phyloP scores from a whole-genome alignment of 2,888 invertebrate species.

The Ceraclea dissimilis region DNA sequence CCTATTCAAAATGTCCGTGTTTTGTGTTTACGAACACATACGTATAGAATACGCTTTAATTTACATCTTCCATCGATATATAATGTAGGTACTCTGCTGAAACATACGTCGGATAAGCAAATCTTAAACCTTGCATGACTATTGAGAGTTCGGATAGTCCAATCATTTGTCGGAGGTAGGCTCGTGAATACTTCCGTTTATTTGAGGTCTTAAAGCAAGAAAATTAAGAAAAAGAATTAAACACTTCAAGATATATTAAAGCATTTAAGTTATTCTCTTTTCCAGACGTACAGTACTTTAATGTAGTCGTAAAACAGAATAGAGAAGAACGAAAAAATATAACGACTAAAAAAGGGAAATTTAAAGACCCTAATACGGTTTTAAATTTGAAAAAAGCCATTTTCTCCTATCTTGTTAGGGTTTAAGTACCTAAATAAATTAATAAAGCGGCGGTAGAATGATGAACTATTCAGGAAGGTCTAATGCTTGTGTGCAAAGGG shows the following conservation, averaged over 20 bases:
- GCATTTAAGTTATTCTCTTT: background rate
- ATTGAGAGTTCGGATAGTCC: no score
- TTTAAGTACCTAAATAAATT: background rate
- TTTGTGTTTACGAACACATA: no score
- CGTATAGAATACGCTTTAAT: no score
- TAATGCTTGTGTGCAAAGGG: conserved; percentile 10
- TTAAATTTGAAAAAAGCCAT: background rate
- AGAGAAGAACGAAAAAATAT: background rate
- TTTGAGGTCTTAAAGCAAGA: no score
- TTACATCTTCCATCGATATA: no score
- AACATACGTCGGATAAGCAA: no score
- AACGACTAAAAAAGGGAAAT: conserved; percentile 1
- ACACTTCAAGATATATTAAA: background rate
- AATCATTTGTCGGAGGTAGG: no score
- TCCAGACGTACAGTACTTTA: background rate
- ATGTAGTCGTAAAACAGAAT: background rate
- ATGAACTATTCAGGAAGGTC: conserved; percentile 15
- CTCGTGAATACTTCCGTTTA: no score
- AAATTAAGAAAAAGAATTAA: no score
- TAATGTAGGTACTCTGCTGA: no score
- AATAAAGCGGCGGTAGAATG: conserved; percentile 5
- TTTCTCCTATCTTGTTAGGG: conserved; percentile 1
- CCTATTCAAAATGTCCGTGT: no score
- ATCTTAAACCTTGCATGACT: no score
- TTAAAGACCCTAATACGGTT: background rate